Conservation (phyloP, 53 echinoderm and acorn worm genomes). For the Luidia sarsii region DNA sequence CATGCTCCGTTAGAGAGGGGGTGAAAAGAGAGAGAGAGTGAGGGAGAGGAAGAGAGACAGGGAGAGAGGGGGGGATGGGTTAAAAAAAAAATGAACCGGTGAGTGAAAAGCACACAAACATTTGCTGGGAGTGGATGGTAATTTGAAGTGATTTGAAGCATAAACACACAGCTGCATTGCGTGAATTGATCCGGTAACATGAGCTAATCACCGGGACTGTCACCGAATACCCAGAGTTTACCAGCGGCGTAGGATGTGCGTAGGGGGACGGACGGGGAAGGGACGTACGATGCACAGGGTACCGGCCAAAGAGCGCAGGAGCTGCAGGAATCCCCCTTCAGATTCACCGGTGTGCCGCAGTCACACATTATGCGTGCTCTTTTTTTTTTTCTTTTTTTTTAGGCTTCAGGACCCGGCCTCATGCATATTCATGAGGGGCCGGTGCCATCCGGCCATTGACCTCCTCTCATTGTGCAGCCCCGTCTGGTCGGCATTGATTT, state of each 20-base stretch:
- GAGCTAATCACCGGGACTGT: no score
- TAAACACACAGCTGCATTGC: background rate
- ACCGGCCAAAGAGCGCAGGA: no score
- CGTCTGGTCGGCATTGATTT: constrained; percentile 24
- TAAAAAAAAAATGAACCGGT: no score
- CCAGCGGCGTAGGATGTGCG: no score
- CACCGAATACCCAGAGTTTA: no score
- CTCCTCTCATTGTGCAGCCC: background rate
- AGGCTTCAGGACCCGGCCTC: background rate
- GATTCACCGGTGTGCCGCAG: no score
- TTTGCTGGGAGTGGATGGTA: constrained; percentile 9
- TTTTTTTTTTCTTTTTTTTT: no score
- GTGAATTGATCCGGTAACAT: constrained; percentile 39
- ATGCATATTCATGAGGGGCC: constrained; percentile 32
- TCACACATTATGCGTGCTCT: constrained; percentile 9
- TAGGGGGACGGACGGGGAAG: no score
- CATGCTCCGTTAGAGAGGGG: no score
- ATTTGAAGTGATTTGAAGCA: constrained; percentile 28
- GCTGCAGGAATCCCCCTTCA: no score
- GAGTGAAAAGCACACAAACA: background rate
- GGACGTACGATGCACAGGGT: no score
- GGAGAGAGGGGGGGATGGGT: background rate
- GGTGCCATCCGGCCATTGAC: constrained; percentile 34
- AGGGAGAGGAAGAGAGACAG: background rate
- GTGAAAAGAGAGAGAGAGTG: background rate